These are phyloP conservation scores for Helicolenus hilgendorfi DNA, from an alignment of 2,797 vertebrate species.

Conservation along the genomic window DNA sequence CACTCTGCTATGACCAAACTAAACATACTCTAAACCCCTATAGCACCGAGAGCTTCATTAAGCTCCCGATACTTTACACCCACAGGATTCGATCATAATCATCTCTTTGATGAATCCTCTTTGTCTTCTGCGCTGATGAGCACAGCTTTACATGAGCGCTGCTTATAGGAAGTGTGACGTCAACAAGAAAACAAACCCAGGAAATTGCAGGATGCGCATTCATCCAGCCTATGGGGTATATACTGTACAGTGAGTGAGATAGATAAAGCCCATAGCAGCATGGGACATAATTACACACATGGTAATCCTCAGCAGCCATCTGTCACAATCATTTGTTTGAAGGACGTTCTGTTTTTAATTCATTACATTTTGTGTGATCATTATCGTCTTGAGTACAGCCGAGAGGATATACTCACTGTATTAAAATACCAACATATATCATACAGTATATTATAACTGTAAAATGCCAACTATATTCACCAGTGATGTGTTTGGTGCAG, in stretches of 20 bases:
- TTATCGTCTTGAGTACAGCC: not conserved
- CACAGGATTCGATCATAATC: constrained; percentile 51
- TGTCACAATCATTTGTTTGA: constrained; percentile 42
- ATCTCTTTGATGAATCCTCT: constrained; percentile 35
- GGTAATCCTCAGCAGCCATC: constrained; percentile 62
- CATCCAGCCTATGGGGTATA: constrained; percentile 1
- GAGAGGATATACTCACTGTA: not conserved
- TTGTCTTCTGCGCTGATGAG: constrained; percentile 38
- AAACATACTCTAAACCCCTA: not conserved
- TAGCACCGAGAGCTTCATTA: not conserved
- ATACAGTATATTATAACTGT: not conserved
- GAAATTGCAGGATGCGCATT: not conserved
- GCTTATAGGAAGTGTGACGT: constrained; percentile 9
- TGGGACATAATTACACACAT: constrained; percentile 41
- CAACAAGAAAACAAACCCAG: constrained; percentile 29
- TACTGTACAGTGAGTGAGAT: not conserved
- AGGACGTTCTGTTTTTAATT: constrained; percentile 2
- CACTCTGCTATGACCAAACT: not conserved
- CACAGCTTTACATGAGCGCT: constrained; percentile 13
- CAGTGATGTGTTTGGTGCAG: not conserved
- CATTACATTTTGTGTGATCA: not conserved
- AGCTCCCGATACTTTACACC: constrained; percentile 17
- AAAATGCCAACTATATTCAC: not conserved
- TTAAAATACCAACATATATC: not conserved
- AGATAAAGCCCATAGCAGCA: constrained; percentile 25